Percentiles rank a stretch among this genome's conserved stretches.
Evolutionary conservation across 2,797 vertebrate species (phyloP).

Genomic region (Lates japonicus): DNA sequence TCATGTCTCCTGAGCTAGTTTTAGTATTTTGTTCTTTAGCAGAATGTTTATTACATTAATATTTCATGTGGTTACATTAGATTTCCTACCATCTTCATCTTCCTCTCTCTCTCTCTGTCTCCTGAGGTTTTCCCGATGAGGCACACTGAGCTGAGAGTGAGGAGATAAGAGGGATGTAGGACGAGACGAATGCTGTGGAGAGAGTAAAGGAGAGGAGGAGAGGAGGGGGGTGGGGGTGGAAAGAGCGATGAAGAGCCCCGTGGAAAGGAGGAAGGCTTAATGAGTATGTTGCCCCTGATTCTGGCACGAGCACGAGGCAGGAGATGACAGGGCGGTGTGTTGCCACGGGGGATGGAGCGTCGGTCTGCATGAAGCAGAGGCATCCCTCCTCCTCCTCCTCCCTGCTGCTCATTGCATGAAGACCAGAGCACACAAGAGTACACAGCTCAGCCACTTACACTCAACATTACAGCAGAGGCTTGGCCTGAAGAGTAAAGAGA

Average conservation of each 20-base stretch:
- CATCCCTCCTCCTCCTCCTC: conserved; percentile 38
- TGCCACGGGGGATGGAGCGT: conserved; percentile 45
- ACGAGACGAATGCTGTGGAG: conserved; percentile 27
- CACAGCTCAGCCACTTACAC: neutral
- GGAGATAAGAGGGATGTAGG: conserved; percentile 49
- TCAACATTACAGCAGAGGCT: conserved; percentile 4
- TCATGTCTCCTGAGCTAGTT: neutral
- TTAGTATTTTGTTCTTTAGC: neutral
- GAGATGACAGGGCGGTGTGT: conserved; percentile 58
- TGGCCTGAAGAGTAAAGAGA: neutral
- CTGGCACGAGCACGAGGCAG: conserved; percentile 44
- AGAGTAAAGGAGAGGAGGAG: neutral
- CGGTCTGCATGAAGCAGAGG: conserved; percentile 48
- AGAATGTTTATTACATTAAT: conserved; percentile 29
- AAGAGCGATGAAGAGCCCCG: conserved; percentile 37
- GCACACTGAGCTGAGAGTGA: conserved; percentile 14
- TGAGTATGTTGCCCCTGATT: conserved; percentile 66
- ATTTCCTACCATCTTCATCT: conserved; percentile 18
- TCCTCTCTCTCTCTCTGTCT: conserved; percentile 2
- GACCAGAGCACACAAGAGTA: conserved; percentile 13
- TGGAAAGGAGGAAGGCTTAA: conserved; percentile 63
- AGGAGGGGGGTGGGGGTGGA: conserved; percentile 12
- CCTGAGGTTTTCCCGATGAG: conserved; percentile 32
- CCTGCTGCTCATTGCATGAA: conserved; percentile 18
- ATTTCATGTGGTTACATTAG: conserved; percentile 32